Evolutionary conservation across 2,113 vertebrate species (phyloP).

Genomic region (Leucosticte australis): DNA sequence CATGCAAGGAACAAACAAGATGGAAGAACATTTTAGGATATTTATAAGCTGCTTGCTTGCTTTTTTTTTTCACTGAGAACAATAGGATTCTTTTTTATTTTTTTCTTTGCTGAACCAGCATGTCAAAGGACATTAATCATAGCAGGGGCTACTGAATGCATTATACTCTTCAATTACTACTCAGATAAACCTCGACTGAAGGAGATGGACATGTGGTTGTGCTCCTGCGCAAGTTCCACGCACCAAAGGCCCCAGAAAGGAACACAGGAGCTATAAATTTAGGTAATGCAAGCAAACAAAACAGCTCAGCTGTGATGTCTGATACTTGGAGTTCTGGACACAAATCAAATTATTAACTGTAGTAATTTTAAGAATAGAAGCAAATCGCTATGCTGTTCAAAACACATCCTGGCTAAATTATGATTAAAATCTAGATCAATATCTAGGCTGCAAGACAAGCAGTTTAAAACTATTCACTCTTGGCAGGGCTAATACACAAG

Average conservation of each 20-base stretch:
- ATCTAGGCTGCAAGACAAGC: neutral
- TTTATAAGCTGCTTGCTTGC: neutral
- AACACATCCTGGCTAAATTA: neutral
- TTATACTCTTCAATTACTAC: neutral
- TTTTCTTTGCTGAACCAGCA: neutral
- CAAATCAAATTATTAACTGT: neutral
- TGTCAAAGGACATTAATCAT: neutral
- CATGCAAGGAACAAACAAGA: neutral
- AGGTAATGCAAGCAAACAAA: neutral
- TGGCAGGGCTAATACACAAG: neutral
- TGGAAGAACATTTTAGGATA: neutral
- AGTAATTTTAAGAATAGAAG: neutral
- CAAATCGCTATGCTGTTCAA: neutral
- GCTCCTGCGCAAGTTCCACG: neutral
- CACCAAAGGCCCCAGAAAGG: neutral
- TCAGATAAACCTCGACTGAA: neutral
- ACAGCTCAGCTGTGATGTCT: neutral
- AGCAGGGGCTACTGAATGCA: neutral
- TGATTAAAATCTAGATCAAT: neutral
- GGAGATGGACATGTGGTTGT: neutral
- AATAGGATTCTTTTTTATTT: no score
- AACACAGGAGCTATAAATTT: neutral
- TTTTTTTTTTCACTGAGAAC: fast-evolving
- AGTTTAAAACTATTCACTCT: neutral
- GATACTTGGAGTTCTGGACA: neutral